Conservation (phyloP, 2,797 vertebrate genomes). For the Apogon hyalosoma region DNA sequence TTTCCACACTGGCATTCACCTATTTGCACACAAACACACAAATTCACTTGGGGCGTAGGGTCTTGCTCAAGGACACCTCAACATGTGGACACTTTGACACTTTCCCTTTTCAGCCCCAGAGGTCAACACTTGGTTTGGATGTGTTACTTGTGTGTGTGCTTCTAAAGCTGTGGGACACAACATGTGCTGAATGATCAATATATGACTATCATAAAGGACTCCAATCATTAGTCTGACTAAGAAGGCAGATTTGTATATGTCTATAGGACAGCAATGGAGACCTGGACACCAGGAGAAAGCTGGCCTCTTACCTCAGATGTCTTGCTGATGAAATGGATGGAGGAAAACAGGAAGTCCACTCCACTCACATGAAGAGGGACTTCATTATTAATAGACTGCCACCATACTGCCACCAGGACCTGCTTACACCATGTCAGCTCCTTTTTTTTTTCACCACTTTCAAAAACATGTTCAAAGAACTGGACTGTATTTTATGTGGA, state of each 20-base stretch:
- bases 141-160: too few relatives aligned
- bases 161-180: too few relatives aligned
- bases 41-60: too few relatives aligned
- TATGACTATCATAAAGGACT: too few relatives aligned
- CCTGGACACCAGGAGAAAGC: constrained; percentile 48
- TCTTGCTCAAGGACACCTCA: too few relatives aligned
- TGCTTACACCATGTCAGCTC: constrained; percentile 79
- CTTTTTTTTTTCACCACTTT: not conserved
- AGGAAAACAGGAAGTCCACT: constrained; percentile 72
- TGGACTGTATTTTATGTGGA: not conserved
- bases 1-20: too few relatives aligned
- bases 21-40: too few relatives aligned
- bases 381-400: constrained; percentile 89
- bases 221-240: not conserved
- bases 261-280: constrained; percentile 75
- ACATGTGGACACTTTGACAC: too few relatives aligned
- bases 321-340: constrained; percentile 85
- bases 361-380: constrained; percentile 90
- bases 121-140: too few relatives aligned
- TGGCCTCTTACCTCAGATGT: constrained; percentile 83
- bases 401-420: constrained; percentile 74
- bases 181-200: too few relatives aligned
- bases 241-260: constrained; percentile 6
- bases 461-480: too few relatives aligned
- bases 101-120: too few relatives aligned